A percentile compares a stretch with the other conserved stretches of the same genome.
Evolutionary conservation across 2,888 invertebrate genomes (phyloP).

Genomic region (Brachypterus glaber): DNA sequence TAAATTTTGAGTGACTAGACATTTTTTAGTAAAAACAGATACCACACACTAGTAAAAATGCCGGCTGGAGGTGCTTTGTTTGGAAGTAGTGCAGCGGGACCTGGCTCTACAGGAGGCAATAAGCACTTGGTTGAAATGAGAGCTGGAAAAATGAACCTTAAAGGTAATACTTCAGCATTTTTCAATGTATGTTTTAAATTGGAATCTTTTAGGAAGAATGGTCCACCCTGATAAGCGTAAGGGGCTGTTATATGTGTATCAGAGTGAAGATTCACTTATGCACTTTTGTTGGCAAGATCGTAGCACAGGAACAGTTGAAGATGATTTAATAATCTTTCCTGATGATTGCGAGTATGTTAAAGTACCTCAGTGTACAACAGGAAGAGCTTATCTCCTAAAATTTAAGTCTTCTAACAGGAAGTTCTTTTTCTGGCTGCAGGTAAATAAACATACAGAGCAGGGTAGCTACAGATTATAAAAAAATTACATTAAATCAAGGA

Average conservation of each 20-base stretch:
- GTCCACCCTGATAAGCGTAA: conserved; percentile 91
- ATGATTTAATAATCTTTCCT: conserved; percentile 96
- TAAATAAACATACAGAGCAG: too few relatives aligned
- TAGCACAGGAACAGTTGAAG: conserved; percentile 79
- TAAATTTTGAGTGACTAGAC: conserved; percentile 10
- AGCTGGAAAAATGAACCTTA: conserved; percentile 92
- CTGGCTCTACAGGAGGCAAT: conserved; percentile 71
- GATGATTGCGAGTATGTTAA: conserved; percentile 97
- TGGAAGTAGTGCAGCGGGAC: conserved; percentile 65
- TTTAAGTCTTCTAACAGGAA: conserved; percentile 91
- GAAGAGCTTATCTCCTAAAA: conserved; percentile 89
- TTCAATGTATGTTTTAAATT: background rate
- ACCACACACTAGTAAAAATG: conserved; percentile 38
- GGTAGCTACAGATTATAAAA: too few relatives aligned
- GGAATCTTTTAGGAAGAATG: conserved; percentile 56
- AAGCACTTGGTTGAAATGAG: conserved; percentile 91
- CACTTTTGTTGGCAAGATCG: conserved; percentile 99
- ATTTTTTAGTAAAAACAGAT: conserved; percentile 4
- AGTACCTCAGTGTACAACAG: conserved; percentile 91
- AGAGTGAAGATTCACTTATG: conserved; percentile 94
- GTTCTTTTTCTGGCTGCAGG: conserved; percentile 98
- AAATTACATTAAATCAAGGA: too few relatives aligned
- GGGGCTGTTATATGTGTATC: conserved; percentile 89
- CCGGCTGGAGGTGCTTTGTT: conserved; percentile 61
- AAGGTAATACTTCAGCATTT: conserved; percentile 49